phyloP scores from a whole-genome alignment of 2,113 vertebrate genomes.

The Hipposideros armiger region DNA sequence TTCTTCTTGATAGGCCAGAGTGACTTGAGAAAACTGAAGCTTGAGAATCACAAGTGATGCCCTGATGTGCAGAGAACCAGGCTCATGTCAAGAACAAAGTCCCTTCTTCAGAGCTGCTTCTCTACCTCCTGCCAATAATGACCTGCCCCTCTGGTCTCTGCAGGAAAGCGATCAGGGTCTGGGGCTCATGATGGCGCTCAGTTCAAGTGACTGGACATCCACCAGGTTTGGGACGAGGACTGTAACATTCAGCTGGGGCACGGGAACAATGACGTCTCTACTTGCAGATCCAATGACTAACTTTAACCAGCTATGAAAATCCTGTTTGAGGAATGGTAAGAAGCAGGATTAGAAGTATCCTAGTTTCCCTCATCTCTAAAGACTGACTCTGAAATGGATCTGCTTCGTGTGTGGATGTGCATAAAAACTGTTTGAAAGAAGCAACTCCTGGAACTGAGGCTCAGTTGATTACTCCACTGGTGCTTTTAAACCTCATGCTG shows the following conservation, averaged over 20 bases:
- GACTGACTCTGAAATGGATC: conserved; percentile 25
- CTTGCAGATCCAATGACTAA: background rate
- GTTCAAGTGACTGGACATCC: background rate
- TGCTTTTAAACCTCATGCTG: conserved; percentile 76
- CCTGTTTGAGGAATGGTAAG: background rate
- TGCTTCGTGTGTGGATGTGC: background rate
- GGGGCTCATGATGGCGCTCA: background rate
- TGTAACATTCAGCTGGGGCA: background rate
- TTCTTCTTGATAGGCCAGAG: background rate
- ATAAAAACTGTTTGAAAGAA: conserved; percentile 71
- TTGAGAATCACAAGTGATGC: background rate
- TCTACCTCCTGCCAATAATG: background rate
- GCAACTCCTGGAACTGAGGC: background rate
- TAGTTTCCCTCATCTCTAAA: conserved; percentile 11
- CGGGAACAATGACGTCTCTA: background rate
- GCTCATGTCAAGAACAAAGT: conserved; percentile 42
- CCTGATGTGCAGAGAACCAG: background rate
- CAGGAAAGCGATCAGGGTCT: background rate
- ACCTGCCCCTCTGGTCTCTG: background rate
- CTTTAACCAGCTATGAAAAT: conserved; percentile 27
- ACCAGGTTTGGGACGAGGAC: background rate
- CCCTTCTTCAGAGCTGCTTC: background rate
- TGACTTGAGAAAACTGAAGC: conserved; percentile 14
- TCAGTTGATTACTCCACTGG: conserved; percentile 63
- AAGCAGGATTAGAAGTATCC: conserved; percentile 37